Conservation (phyloP, 1,140 invertebrate genomes). For the Camponotus vicinus region DNA sequence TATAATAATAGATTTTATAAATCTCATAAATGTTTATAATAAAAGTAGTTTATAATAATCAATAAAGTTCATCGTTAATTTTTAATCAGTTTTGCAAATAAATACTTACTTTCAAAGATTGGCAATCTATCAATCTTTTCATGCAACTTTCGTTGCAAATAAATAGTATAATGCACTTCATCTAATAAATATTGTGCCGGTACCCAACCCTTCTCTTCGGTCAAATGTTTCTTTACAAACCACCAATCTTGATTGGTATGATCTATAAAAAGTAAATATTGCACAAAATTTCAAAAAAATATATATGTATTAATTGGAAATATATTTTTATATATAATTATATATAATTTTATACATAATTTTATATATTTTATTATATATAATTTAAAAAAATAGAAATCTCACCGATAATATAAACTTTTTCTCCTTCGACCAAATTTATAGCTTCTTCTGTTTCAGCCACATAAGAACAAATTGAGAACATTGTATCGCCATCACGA, state of each 20-base stretch:
- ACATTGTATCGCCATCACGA: constrained; percentile 92
- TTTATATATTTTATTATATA: not conserved
- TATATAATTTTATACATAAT: not conserved
- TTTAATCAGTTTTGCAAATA: constrained; percentile 16
- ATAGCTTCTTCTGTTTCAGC: constrained; percentile 96
- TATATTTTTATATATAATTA: not conserved
- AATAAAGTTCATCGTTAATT: constrained; percentile 5
- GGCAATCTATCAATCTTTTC: constrained; percentile 97
- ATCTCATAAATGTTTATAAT: not conserved
- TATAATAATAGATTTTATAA: constrained; percentile 6
- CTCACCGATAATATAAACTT: constrained; percentile 93
- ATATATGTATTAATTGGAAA: not conserved
- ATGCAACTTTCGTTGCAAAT: constrained; percentile 94
- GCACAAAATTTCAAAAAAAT: not conserved
- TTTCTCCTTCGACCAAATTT: constrained; percentile 96
- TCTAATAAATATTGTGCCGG: constrained; percentile 95
- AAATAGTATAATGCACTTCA: constrained; percentile 92
- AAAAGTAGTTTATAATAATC: not conserved
- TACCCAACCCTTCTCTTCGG: constrained; percentile 96
- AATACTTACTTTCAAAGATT: constrained; percentile 94
- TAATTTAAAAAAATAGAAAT: constrained; percentile 13
- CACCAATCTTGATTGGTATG: constrained; percentile 95
- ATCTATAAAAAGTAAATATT: constrained; percentile 84
- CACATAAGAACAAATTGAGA: constrained; percentile 94
- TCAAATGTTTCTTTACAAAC: constrained; percentile 96